phyloP scores from a whole-genome alignment of 2,888 invertebrate genomes.

The Parnassius orleans region DNA sequence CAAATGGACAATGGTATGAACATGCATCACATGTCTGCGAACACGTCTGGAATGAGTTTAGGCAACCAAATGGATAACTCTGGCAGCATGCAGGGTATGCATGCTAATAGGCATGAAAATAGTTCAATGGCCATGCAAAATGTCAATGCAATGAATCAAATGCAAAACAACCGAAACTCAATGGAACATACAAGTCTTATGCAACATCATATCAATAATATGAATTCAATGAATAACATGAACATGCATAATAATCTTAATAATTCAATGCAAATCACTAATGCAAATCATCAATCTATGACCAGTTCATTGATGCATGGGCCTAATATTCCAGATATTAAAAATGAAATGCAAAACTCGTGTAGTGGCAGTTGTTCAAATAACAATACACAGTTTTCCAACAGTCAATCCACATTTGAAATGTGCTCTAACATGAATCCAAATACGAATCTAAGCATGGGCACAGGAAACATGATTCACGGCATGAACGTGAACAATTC shows the following conservation, averaged over 20 bases:
- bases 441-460: conserved; percentile 58
- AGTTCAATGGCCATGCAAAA: conserved; percentile 67
- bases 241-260: conserved; percentile 66
- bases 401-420: conserved; percentile 64
- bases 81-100: conserved; percentile 58
- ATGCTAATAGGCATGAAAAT: conserved; percentile 66
- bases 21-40: conserved; percentile 71
- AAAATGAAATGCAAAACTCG: conserved; percentile 71
- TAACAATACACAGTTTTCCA: conserved; percentile 59
- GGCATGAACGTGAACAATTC: conserved; percentile 63
- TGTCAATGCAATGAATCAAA: conserved; percentile 65
- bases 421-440: conserved; percentile 65
- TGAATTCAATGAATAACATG: conserved; percentile 62
- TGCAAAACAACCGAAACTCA: conserved; percentile 65
- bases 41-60: conserved; percentile 56
- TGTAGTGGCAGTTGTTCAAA: conserved; percentile 72
- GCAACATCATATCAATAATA: conserved; percentile 70
- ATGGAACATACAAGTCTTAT: conserved; percentile 70
- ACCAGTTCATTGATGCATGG: conserved; percentile 68
- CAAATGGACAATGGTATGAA: conserved; percentile 68
- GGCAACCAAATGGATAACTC: conserved; percentile 66
- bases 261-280: conserved; percentile 66
- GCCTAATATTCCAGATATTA: conserved; percentile 72
- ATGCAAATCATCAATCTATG: conserved; percentile 62
- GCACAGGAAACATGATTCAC: conserved; percentile 64